Base-by-base conservation (phyloP, 2,888 invertebrate species). In the Prosopocoilus inquinatus region DNA sequence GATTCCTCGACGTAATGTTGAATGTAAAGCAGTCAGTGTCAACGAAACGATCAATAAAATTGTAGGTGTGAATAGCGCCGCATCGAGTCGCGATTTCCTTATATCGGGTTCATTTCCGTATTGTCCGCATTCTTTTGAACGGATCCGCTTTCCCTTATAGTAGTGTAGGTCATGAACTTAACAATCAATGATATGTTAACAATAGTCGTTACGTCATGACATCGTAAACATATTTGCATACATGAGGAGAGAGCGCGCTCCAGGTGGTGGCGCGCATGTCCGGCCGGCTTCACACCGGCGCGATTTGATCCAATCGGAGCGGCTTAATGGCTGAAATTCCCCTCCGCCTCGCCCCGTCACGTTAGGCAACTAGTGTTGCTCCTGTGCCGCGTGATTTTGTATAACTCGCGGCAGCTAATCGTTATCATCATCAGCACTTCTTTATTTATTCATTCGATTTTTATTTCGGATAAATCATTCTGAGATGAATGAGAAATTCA, bases 121-220 rank as follows among this genome's bases (percentile, higher is more conserved):
- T 65, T 67, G 67, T 68, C 64, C 64, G 61, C 61, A 56, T 59
- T 64, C 63, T 64, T 59, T 61, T 55, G 53, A 47, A 57, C 47
- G 48, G 64, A 65, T 67, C 65, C 71, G 72, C 70, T 72, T 72
- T 72, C 70, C 67, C 82, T 83, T 71, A 81, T 82, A 72, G 69
- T 72, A 69, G 70, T 66, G 72, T 71, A 74, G 75, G 75, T 75
- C 75, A 72, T 70, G 74, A 73, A 73, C 74, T 72, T 72, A 74
- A 75, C 75, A 75, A 75, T 75, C 75, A 75, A 75, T 75, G 74
- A 74, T 74, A 74, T 74, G 74, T 75, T 74, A 74, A 75, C 75
- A 75, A 75, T 75, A 75, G 71, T 71, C 70, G 72, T 71, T 72
- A 74, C 74, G 72, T 73, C 73, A 73, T 68, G 66, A 64, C 70